Evolutionary conservation across 2,113 vertebrate species (phyloP).

Genomic region (Lycocorax pyrrhopterus): DNA sequence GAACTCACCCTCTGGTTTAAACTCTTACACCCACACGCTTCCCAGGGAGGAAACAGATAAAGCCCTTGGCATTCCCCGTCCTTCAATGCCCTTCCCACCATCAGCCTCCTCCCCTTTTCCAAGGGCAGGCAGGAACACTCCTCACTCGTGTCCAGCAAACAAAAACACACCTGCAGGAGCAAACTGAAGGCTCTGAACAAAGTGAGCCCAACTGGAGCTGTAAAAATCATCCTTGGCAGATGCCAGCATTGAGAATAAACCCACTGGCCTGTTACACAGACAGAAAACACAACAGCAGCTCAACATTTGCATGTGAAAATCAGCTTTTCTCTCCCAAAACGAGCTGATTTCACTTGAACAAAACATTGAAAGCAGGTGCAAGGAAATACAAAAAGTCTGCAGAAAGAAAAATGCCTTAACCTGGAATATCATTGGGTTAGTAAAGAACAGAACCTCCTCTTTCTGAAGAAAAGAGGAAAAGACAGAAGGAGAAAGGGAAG

Average conservation of each 20-base stretch:
- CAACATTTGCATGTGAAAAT: neutral
- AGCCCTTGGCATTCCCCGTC: neutral
- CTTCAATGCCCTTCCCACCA: neutral
- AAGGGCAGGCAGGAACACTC: neutral
- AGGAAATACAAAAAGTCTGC: neutral
- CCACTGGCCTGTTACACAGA: neutral
- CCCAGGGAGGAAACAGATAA: neutral
- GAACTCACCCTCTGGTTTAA: neutral
- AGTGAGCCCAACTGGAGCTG: neutral
- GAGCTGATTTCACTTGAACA: neutral
- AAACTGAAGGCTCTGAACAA: neutral
- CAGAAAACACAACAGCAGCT: neutral
- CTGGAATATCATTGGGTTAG: neutral
- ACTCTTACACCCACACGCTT: neutral
- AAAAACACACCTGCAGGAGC: neutral
- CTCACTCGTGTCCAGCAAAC: neutral
- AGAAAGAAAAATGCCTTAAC: neutral
- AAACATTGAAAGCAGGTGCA: neutral
- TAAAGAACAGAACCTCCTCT: neutral
- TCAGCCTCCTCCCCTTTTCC: constrained; percentile 2
- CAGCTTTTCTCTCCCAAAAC: neutral
- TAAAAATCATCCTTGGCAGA: neutral
- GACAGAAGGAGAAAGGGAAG: neutral
- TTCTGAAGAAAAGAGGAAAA: neutral
- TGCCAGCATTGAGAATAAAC: neutral